These are phyloP conservation scores for Perca schrenkii DNA, from an alignment of 2,113 vertebrate genomes.

Conservation along the genomic window DNA sequence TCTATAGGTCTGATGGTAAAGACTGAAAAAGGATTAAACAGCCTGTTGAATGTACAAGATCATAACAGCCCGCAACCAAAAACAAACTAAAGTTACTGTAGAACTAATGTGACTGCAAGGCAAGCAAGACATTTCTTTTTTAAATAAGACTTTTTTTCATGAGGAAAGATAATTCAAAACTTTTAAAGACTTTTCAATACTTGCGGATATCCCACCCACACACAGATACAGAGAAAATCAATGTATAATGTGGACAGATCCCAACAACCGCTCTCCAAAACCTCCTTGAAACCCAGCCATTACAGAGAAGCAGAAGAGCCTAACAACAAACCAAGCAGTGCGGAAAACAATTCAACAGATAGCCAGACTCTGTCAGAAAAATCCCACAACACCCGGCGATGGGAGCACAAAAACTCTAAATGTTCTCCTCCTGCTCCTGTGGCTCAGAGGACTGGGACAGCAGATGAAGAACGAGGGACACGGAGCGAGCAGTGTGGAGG, in stretches of 20 bases:
- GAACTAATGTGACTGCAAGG: not conserved
- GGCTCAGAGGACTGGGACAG: slow-evolving; percentile 50
- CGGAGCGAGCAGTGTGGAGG: slow-evolving; percentile 60
- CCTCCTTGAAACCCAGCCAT: slow-evolving; percentile 43
- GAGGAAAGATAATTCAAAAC: not conserved
- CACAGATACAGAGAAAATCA: not conserved
- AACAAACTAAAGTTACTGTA: not conserved
- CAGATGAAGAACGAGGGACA: slow-evolving; percentile 64
- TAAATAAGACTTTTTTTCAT: not conserved
- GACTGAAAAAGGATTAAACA: not conserved
- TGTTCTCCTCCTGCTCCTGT: slow-evolving; percentile 54
- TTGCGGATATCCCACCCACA: not conserved
- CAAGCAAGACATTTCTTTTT: not conserved
- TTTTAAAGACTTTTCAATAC: not conserved
- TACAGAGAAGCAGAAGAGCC: slow-evolving; percentile 15
- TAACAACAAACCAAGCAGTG: slow-evolving; percentile 31
- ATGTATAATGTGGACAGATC: slow-evolving; percentile 14
- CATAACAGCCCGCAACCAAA: not conserved
- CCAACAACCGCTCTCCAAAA: slow-evolving; percentile 29
- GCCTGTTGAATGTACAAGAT: not conserved
- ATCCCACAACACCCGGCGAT: not conserved
- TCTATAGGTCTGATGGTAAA: not conserved
- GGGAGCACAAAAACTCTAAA: slow-evolving; percentile 54
- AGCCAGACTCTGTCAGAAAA: slow-evolving; percentile 48
- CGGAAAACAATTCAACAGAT: slow-evolving; percentile 62